Base-by-base conservation (phyloP, 2,797 vertebrate genomes). In the Coccyzus lansbergi region DNA sequence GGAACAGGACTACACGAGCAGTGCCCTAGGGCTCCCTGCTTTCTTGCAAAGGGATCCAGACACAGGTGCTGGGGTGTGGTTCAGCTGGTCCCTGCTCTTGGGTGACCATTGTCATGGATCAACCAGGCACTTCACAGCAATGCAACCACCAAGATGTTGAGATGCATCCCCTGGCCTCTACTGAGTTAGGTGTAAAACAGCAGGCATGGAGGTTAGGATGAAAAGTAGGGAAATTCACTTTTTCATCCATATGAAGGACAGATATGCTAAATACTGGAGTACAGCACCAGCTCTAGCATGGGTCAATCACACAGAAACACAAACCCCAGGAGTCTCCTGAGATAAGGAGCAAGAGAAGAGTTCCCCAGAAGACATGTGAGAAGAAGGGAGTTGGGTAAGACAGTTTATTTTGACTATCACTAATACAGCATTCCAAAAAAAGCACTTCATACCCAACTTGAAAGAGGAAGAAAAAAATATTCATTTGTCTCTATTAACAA, bases 251-350 rank as follows among this genome's bases (percentile, higher is more conserved):
- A 24, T 0, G 2, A 77, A 36, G n/a, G 28, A 60, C 6, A 63
- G 25, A 4, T n/a, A 26, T 56, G 11, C 42, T 82, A 8, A 75
- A 71, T 29, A n/a, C 5, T 56, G 38, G 56, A 87, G 34, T 5
- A 82, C 0, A 1, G 8, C 14, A n/a, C 44, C 4, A 81, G 65
- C 33, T 69, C 62, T 16, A 33, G 33, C 9, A n/a, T 0, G 24
- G 18, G 9, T 56, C 48, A 74, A 1, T 46, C 8, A 0, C 24
- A 34, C 6, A 69, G 22, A 68, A 89, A 65, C 15, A n/a, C 2
- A 1, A 86, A 92, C 63, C 9, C 24, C 31, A 31, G 1, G 1
- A 71, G 22, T 10, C 40, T 71, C 36, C 81, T 34, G 46, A 93
- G 51, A 78, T 24, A 62, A 53, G 22, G 34, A 75, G 14, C 8